These are phyloP conservation scores for Rhabdomys pumilio DNA, from an alignment of 2,797 vertebrate species.

Conservation along the genomic window DNA sequence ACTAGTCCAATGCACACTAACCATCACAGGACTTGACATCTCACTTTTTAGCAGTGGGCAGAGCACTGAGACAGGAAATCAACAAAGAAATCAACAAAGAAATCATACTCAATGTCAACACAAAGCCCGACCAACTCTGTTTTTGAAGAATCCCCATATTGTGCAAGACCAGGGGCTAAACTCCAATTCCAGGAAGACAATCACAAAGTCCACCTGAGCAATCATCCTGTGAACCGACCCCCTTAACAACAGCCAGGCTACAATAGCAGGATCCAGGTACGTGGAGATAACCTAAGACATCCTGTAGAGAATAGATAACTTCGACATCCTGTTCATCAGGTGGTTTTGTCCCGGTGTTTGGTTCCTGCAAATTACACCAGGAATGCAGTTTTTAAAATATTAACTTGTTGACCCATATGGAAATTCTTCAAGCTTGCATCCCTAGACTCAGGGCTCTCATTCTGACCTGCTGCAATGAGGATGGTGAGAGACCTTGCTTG, in stretches of 20 bases:
- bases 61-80: not conserved
- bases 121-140: not conserved
- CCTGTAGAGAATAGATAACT: not conserved
- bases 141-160: not conserved
- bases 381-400: not conserved
- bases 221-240: not conserved
- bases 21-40: not conserved
- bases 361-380: not conserved
- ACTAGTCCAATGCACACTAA: not conserved
- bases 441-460: not conserved
- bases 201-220: not conserved
- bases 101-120: accelerated
- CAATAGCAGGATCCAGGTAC: not conserved
- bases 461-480: not conserved
- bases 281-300: not conserved
- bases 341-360: not conserved
- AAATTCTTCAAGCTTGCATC: not conserved
- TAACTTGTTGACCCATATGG: not conserved
- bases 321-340: not conserved
- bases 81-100: not conserved
- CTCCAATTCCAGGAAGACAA: not conserved
- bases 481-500: not conserved
- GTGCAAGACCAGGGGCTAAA: not conserved
- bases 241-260: not conserved
- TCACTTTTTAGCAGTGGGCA: not conserved